Evolutionary conservation across 2,888 invertebrate species (phyloP), one percentile per base, ranked within the genome.

Genomic region (Shargacucullia verbasci): DNA sequence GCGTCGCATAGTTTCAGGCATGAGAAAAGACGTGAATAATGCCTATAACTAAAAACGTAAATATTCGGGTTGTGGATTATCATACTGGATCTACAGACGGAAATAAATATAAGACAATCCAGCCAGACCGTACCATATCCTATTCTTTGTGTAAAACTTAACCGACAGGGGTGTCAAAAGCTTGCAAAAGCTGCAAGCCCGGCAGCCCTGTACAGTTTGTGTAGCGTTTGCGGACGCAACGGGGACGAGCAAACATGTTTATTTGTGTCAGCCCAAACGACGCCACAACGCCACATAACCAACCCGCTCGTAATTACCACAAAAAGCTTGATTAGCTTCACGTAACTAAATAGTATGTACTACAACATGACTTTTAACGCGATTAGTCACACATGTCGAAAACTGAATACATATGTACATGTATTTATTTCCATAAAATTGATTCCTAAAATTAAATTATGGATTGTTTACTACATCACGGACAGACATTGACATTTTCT

Each of bases 221-320:
- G 35, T 49, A 59, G 40, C 74, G 75, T 73, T 76, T 34, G 46
- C 39, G 38, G 52, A 46, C 70, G 69, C 48, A 63, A 68, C 41
- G 59, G 72, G 81, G 76, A 59, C 81, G 61, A 48, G 69, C 79
- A 79, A 82, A 81, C 81, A 79, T 78, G 81, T 83, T 81, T 85
- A 81, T 83, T 81, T 79, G 79, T 81, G 81, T 77, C 81, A 72
- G 73, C 48, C 70, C 62, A 76, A 79, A 76, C 69, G 65, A 72
- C 66, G 69, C 35, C 43, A 39, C 39, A 33, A 31, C 56, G 46
- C 70, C 67, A 71, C 72, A 76, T 76, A 76, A 74, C 66, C 38
- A 41, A 59, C 56, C 39, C 35, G 60, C 34, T 33, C 45, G 58
- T 61, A 68, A 75, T 68, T 75, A 61, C 56, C 40, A 61, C 64